These are phyloP conservation scores for Drosophila mojavensis DNA, from an alignment of 1,140 invertebrate species.

Conservation along the genomic window DNA sequence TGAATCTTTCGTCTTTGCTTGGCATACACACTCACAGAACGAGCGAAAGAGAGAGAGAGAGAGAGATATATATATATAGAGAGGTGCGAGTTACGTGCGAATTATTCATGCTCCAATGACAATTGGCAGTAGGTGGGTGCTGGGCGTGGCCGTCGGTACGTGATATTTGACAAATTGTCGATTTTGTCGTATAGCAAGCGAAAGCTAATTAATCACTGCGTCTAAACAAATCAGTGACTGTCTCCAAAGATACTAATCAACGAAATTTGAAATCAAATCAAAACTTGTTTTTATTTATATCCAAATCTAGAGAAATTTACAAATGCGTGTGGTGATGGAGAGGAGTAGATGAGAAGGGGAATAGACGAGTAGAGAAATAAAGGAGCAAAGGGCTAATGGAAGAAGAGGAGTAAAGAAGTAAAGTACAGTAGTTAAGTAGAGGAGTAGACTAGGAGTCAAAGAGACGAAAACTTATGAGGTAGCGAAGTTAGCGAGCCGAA, in stretches of 20 bases:
- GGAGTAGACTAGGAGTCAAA: no score
- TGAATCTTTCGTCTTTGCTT: slow-evolving; percentile 18
- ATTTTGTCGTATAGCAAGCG: slow-evolving; percentile 25
- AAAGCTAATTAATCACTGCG: slow-evolving; percentile 68
- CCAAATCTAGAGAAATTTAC: background rate
- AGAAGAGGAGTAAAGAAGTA: no score
- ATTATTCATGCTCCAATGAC: slow-evolving; percentile 46
- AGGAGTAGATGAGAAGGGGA: no score
- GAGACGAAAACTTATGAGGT: no score
- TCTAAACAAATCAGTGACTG: slow-evolving; percentile 45
- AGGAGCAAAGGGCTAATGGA: no score
- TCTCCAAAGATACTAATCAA: slow-evolving; percentile 62
- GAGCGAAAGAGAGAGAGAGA: background rate
- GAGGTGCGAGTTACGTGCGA: slow-evolving; percentile 4
- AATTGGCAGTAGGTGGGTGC: slow-evolving; percentile 2
- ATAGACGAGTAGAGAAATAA: no score
- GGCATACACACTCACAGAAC: background rate
- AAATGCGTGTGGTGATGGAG: background rate
- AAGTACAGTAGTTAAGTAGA: no score
- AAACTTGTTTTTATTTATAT: background rate
- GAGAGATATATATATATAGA: no score
- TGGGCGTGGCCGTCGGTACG: background rate
- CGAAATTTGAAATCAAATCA: slow-evolving; percentile 45
- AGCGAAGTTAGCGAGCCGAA: no score
- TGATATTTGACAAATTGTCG: slow-evolving; percentile 47